Percentiles rank a stretch among this genome's conserved stretches.
Evolutionary conservation across 2,113 vertebrate genomes (phyloP).

Genomic region (Hippocampus guttulatus): DNA sequence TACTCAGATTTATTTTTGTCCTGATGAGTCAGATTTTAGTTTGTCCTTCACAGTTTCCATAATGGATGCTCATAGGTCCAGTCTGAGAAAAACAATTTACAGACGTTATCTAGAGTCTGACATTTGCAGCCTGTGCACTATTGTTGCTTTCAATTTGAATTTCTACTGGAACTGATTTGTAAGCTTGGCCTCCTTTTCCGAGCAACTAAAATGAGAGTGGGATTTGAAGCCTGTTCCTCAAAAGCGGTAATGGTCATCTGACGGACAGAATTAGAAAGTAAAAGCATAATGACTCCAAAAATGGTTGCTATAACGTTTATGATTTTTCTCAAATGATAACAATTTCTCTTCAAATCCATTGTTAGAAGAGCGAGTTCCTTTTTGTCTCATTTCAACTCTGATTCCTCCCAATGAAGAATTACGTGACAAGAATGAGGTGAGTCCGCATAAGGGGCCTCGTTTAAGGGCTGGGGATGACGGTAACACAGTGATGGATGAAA

Average conservation of each 20-base stretch:
- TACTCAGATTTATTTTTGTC: not conserved
- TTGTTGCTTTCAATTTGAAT: constrained; percentile 2
- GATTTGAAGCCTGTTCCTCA: not conserved
- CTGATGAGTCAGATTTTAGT: not conserved
- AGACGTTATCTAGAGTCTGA: constrained; percentile 12
- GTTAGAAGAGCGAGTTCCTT: not conserved
- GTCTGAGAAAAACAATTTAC: constrained; percentile 3
- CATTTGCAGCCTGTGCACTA: not conserved
- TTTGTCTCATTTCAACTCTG: not conserved
- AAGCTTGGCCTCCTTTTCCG: not conserved
- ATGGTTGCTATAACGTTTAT: too few relatives aligned
- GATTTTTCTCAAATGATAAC: too few relatives aligned
- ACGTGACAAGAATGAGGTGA: not conserved
- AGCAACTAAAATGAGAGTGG: not conserved
- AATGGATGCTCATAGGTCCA: constrained; percentile 7
- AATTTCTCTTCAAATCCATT: not conserved
- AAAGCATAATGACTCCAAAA: constrained; percentile 18
- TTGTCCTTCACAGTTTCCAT: constrained; percentile 15
- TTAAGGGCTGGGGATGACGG: not conserved
- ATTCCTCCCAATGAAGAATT: not conserved
- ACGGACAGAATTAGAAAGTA: constrained; percentile 11
- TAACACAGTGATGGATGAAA: not conserved
- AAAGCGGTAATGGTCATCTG: constrained; percentile 3
- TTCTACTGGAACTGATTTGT: constrained; percentile 22
- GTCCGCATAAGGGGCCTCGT: not conserved